Conservation (phyloP, 2,797 vertebrate genomes). For the Eremophila alpestris region DNA sequence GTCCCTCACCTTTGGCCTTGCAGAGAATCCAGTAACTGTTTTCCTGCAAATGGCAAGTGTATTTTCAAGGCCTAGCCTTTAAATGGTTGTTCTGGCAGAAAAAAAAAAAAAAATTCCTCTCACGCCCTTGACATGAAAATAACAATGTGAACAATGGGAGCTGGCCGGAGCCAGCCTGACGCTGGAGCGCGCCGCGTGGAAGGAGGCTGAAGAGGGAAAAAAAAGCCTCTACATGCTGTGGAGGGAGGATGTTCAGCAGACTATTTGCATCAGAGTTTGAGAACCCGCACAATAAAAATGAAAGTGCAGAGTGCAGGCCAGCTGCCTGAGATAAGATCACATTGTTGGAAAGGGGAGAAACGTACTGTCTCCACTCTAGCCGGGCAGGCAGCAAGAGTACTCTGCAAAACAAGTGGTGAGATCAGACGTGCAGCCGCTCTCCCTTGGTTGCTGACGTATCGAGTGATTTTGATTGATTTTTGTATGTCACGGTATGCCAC, state of each 20-base stretch:
- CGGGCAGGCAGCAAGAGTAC: not conserved
- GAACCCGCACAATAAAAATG: conserved; percentile 43
- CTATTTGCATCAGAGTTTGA: conserved; percentile 29
- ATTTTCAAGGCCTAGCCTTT: conserved; percentile 27
- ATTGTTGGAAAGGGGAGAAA: conserved; percentile 56
- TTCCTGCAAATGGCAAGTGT: not conserved
- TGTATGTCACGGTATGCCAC: not conserved
- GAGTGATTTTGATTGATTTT: conserved; percentile 27
- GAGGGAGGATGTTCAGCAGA: conserved; percentile 64
- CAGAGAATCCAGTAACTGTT: not conserved
- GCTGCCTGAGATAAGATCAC: conserved; percentile 54
- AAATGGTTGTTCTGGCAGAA: conserved; percentile 7
- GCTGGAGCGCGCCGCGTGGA: not conserved
- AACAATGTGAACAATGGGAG: conserved; percentile 54
- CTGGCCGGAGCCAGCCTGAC: conserved; percentile 55
- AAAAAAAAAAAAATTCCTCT: not conserved
- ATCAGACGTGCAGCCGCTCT: not conserved
- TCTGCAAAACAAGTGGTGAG: not conserved
- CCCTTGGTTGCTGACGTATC: not conserved
- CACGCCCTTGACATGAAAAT: conserved; percentile 58
- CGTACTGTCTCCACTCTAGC: not conserved
- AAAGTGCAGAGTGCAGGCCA: not conserved
- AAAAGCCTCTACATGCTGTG: not conserved
- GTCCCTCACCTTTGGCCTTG: conserved; percentile 3
- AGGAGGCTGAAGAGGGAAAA: conserved; percentile 17